Conservation (phyloP, 2,888 invertebrate genomes). For the Nephrotoma flavescens region DNA sequence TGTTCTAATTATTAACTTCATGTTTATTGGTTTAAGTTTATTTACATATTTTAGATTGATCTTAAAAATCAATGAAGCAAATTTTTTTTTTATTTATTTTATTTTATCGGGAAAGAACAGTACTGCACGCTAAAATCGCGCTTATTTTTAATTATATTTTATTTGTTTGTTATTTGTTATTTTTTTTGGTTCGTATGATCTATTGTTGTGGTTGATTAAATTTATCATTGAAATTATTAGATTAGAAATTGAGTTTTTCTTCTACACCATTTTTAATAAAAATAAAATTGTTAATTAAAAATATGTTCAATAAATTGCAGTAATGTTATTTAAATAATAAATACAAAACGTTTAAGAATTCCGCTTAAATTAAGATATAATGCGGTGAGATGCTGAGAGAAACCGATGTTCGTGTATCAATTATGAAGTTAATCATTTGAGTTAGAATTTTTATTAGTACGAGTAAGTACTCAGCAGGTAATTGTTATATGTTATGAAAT, state of each 20-base stretch:
- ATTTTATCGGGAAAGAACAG: neutral
- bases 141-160: neutral
- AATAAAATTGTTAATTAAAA: neutral
- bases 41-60: neutral
- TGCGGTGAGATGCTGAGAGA: too few relatives aligned
- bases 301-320: too few relatives aligned
- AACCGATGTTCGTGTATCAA: too few relatives aligned
- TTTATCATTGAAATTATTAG: neutral
- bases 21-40: neutral
- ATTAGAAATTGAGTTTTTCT: neutral
- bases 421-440: too few relatives aligned
- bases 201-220: neutral
- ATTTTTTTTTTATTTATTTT: neutral
- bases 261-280: neutral
- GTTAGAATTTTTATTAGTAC: too few relatives aligned
- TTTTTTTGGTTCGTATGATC: neutral
- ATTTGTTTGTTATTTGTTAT: neutral
- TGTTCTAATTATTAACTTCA: too few relatives aligned
- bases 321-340: too few relatives aligned
- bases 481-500: too few relatives aligned
- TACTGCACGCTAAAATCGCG: neutral
- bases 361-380: too few relatives aligned
- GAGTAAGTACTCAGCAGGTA: too few relatives aligned
- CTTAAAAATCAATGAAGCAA: neutral
- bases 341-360: too few relatives aligned